These are phyloP conservation scores for Lampropteryx suffumata DNA, from an alignment of 2,888 invertebrate species.

Conservation along the genomic window DNA sequence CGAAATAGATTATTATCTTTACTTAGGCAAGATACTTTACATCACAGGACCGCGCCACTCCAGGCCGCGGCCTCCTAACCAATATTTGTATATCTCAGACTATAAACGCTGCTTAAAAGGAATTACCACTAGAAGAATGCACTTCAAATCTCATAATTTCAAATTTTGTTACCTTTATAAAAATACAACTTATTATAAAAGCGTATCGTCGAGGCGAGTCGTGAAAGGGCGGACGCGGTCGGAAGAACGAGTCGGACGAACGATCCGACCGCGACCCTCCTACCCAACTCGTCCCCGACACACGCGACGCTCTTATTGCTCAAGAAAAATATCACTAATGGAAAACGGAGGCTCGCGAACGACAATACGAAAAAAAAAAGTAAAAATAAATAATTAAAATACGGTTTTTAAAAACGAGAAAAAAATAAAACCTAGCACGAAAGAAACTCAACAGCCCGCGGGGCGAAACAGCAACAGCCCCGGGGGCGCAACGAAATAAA, in stretches of 20 bases:
- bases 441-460: conserved; percentile 73
- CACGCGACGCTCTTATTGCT: conserved; percentile 82
- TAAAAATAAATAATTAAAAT: conserved; percentile 78
- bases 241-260: conserved; percentile 3
- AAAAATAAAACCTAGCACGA: conserved; percentile 70
- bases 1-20: conserved; percentile 77
- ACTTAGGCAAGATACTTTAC: conserved; percentile 78
- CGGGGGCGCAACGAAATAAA: conserved; percentile 79
- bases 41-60: conserved; percentile 60
- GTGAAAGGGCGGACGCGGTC: conserved; percentile 5
- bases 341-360: conserved; percentile 77
- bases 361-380: conserved; percentile 62
- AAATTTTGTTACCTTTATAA: conserved; percentile 73
- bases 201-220: conserved; percentile 47
- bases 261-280: not conserved
- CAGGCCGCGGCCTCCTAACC: conserved; percentile 34
- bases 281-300: conserved; percentile 33
- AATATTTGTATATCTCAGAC: conserved; percentile 64
- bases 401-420: conserved; percentile 72
- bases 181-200: conserved; percentile 76
- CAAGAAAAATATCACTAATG: conserved; percentile 81
- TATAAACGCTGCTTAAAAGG: conserved; percentile 75
- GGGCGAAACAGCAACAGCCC: conserved; percentile 80
- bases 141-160: conserved; percentile 80
- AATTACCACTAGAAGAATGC: conserved; percentile 81